Evolutionary conservation across 2,113 vertebrate species (phyloP).

Genomic region (Garra rufa): DNA sequence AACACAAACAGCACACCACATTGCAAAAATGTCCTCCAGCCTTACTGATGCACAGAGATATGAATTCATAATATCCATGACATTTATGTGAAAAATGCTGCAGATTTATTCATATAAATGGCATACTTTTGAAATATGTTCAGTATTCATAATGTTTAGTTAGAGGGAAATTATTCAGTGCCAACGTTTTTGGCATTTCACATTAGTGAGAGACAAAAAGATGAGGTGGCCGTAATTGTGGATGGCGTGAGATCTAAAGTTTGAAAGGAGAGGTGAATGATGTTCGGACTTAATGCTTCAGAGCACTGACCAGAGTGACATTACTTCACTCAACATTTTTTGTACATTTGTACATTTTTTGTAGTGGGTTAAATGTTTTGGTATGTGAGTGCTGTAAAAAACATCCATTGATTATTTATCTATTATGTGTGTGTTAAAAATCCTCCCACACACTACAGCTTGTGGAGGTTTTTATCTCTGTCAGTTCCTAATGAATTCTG

Average conservation of each 20-base stretch:
- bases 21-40: conserved; percentile 23
- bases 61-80: conserved; percentile 40
- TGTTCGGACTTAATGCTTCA: not conserved
- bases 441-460: not conserved
- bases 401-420: conserved; percentile 18
- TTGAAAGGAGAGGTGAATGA: conserved; percentile 10
- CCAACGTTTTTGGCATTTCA: not conserved
- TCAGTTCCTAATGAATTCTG: not conserved
- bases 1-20: conserved; percentile 42
- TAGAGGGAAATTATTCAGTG: not conserved
- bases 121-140: not conserved
- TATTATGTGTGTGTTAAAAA: conserved; percentile 7
- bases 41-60: not conserved
- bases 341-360: not conserved
- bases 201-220: not conserved
- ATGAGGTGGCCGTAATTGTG: not conserved
- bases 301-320: not conserved
- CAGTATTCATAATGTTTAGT: not conserved
- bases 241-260: not conserved
- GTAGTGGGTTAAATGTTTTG: conserved; percentile 1
- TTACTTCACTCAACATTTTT: not conserved
- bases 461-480: not conserved
- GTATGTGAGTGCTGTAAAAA: not conserved
- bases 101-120: not conserved
- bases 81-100: conserved; percentile 7